These are phyloP conservation scores for Oscheius sp. DNA, from an alignment of 2,888 invertebrate genomes.

Conservation along the genomic window DNA sequence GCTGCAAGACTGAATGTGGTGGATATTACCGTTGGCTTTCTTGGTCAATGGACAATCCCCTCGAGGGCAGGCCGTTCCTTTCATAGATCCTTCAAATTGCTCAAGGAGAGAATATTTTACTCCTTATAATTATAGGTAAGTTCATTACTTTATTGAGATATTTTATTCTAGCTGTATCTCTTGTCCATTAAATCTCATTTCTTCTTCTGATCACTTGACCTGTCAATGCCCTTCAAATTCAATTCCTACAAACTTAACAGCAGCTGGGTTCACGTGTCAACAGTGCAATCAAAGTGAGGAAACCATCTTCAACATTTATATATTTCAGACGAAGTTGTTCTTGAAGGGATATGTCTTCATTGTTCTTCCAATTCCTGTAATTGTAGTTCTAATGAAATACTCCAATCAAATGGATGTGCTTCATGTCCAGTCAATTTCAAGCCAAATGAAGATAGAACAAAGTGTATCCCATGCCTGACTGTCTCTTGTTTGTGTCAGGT, in stretches of 20 bases:
- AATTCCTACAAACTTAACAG: neutral
- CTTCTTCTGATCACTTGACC: neutral
- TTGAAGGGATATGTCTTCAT: neutral
- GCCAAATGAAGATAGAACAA: conserved; percentile 1
- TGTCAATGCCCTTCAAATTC: conserved; percentile 11
- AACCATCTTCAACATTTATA: neutral
- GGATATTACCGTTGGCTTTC: neutral
- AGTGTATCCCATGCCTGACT: conserved; percentile 4
- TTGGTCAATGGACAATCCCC: neutral
- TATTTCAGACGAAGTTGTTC: neutral
- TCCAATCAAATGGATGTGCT: neutral
- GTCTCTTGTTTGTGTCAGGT: conserved; percentile 14
- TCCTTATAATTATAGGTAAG: conserved; percentile 17
- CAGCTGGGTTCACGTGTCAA: neutral
- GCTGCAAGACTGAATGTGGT: neutral
- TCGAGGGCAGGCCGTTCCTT: neutral
- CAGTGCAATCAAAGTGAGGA: neutral
- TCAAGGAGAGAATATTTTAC: neutral
- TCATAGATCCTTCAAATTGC: neutral
- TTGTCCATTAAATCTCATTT: neutral
- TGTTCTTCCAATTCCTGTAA: neutral
- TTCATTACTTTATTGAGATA: neutral
- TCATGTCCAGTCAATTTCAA: neutral
- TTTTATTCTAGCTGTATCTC: neutral
- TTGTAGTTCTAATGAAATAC: neutral